Conservation (phyloP, 2,113 vertebrate species). For the Ctenomys sociabilis region DNA sequence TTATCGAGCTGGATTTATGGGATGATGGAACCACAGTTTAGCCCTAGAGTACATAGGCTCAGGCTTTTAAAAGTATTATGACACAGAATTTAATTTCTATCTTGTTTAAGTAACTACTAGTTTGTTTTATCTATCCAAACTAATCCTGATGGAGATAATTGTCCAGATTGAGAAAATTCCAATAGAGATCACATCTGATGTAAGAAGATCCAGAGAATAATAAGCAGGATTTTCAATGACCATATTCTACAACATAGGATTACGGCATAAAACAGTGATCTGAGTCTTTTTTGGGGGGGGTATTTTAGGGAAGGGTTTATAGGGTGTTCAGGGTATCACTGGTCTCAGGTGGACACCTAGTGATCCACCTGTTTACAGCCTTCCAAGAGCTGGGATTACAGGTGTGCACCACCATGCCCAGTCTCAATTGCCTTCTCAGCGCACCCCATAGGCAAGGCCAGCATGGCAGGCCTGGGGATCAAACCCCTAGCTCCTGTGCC, state of each 20-base stretch:
- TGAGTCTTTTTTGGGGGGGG: too few relatives aligned
- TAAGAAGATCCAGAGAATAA: background rate
- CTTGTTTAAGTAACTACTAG: background rate
- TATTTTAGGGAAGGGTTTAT: too few relatives aligned
- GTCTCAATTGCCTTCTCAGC: too few relatives aligned
- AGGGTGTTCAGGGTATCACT: too few relatives aligned
- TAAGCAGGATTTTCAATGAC: background rate
- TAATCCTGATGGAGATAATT: background rate
- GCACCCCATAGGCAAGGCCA: too few relatives aligned
- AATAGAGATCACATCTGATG: background rate
- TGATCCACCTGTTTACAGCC: too few relatives aligned
- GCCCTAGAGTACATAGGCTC: background rate
- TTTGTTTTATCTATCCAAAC: background rate
- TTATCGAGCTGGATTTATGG: background rate
- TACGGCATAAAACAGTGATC: background rate
- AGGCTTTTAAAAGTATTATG: background rate
- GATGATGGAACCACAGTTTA: background rate
- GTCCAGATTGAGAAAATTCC: background rate
- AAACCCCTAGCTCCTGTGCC: too few relatives aligned
- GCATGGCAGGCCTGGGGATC: too few relatives aligned
- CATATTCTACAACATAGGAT: background rate
- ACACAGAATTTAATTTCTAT: background rate
- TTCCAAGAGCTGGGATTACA: too few relatives aligned
- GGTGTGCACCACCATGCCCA: too few relatives aligned
- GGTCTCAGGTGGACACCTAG: too few relatives aligned